Base-by-base conservation (phyloP, 2,888 invertebrate species). In the Thereva unica region DNA sequence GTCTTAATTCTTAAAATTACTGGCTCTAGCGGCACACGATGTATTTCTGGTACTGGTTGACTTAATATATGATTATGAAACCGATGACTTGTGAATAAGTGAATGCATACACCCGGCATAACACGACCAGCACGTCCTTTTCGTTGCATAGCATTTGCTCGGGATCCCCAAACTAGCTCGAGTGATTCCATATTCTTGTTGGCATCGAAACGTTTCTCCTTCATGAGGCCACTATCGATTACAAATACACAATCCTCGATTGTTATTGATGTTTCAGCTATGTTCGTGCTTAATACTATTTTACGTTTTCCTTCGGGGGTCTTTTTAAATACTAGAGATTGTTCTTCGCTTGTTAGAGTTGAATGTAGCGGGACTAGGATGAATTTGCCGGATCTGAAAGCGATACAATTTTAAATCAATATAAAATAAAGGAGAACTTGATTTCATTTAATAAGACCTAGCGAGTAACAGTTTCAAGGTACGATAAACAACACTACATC, bases 191-290 rank as follows among this genome's bases (percentile, higher is more conserved):
- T 92, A 76, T 93, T 93, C 69, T 89, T 88, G 76, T 91, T 91
- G 0, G 92, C 75, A 67, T 80, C 79, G 61, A 79, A 81, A 53
- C 77, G 84, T 76, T 92, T 95, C 80, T 95, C 94, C 80, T 95
- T 95, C 89, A 95, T 95, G 79, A 92, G 86, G 0, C 97, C 97
- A 64, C 89, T 89, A 78, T 97, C 96, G 50, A 97, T 85, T 1
- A 97, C 97, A 77, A 91, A 97, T 0, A 95, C 93, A 73, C 97
- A 95, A 81, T 97, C 96, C 75, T 96, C 93, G 69, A 97, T 95
- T 5, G 97, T 97, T 5, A 97, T 88, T 0, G 95, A 95, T 0
- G 96, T 97, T 83, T 97, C 97, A 0, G 97, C 96, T 69, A 97
- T 92, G 76, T 97, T 97, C 0, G 97, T 97, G 3, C 89, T 87